Conservation (phyloP, 2,797 vertebrate genomes). For the Okamejei kenojei region DNA sequence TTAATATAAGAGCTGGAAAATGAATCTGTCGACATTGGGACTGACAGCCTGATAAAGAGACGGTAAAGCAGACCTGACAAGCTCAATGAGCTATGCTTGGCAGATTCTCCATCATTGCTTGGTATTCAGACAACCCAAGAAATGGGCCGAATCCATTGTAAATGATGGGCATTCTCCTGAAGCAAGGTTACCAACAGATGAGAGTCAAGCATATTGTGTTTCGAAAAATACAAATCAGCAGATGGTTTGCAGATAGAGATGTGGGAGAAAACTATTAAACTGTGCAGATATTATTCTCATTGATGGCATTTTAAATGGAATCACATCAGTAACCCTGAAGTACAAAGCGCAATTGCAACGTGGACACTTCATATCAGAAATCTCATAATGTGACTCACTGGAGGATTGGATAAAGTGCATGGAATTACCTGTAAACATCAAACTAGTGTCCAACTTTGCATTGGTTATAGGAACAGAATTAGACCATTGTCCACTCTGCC, state of each 20-base stretch:
- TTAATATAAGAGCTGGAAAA: constrained; percentile 34
- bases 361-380: neutral
- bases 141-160: neutral
- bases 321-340: neutral
- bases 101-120: constrained; percentile 23
- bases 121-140: constrained; percentile 17
- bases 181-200: constrained; percentile 19
- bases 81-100: constrained; percentile 28
- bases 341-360: neutral
- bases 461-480: too few relatives aligned
- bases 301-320: neutral
- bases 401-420: neutral
- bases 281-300: neutral
- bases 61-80: neutral
- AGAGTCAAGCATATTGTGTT: constrained; percentile 17
- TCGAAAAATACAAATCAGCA: neutral
- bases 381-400: neutral
- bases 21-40: constrained; percentile 30
- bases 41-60: constrained; percentile 34
- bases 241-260: neutral
- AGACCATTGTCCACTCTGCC: too few relatives aligned
- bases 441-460: neutral
- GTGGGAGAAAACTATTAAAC: neutral
- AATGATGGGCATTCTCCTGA: constrained; percentile 7
- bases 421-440: neutral